Evolutionary conservation across 23 tunicate genomes (phyloP).

Genomic region (Trididemnum clinides): DNA sequence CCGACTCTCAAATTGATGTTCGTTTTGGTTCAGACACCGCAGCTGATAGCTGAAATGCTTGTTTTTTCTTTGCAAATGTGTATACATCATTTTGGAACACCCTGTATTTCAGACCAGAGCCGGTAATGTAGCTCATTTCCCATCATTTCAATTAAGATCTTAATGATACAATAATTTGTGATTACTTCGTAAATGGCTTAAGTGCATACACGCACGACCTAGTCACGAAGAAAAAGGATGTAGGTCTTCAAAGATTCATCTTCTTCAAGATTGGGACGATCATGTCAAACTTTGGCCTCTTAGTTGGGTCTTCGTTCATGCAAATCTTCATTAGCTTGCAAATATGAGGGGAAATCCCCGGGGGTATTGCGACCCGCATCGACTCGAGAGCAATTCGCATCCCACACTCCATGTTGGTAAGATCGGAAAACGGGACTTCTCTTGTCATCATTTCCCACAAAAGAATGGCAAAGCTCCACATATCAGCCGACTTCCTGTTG

Average conservation of each 20-base stretch:
- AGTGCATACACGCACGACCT: too few species aligned
- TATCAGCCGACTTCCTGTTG: constrained; percentile 93
- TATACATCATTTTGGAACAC: too few species aligned
- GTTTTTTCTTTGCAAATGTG: too few species aligned
- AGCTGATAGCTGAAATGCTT: too few species aligned
- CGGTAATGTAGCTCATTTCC: too few species aligned
- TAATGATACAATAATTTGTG: too few species aligned
- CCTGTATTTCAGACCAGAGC: too few species aligned
- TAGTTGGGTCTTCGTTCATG: constrained; percentile 98
- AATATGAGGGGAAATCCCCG: constrained; percentile 96
- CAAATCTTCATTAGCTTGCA: constrained; percentile 90
- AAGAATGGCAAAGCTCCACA: constrained; percentile 97
- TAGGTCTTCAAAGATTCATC: constrained; percentile 50
- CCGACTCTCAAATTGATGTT: too few species aligned
- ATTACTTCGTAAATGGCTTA: too few species aligned
- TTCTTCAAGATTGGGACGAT: constrained; percentile 90
- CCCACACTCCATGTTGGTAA: constrained; percentile 94
- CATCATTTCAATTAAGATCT: too few species aligned
- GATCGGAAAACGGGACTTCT: constrained; percentile 91
- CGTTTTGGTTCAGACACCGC: too few species aligned
- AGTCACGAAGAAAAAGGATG: too few species aligned
- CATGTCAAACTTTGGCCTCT: constrained; percentile 90
- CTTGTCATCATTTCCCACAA: constrained; percentile 98
- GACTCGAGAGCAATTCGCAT: constrained; percentile 90
- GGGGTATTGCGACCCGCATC: constrained; percentile 87